phyloP scores from a whole-genome alignment of 2,797 vertebrate species.

The Argyrosomus regius region DNA sequence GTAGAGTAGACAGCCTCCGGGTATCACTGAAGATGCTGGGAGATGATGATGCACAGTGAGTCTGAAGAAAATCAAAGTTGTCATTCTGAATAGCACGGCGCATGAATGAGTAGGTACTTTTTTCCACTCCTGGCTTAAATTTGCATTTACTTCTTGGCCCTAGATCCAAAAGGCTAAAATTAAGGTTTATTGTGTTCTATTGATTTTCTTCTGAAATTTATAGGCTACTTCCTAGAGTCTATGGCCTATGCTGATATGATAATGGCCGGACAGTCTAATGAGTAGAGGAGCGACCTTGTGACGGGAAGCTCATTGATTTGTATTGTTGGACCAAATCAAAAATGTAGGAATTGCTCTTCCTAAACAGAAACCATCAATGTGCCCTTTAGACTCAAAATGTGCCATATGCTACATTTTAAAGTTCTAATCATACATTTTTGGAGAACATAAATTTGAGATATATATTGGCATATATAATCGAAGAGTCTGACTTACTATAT shows the following conservation, averaged over 20 bases:
- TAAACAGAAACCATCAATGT: constrained; percentile 36
- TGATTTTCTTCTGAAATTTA: constrained; percentile 58
- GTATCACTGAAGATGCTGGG: constrained; percentile 18
- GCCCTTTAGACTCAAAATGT: constrained; percentile 21
- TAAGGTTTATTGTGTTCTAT: constrained; percentile 44
- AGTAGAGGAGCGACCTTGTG: constrained; percentile 32
- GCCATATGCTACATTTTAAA: neutral
- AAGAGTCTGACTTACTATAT: neutral
- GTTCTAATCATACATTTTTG: neutral
- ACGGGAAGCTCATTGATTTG: constrained; percentile 43
- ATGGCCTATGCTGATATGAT: constrained; percentile 47
- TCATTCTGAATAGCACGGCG: constrained; percentile 14
- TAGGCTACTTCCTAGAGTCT: constrained; percentile 40
- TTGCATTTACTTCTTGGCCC: constrained; percentile 32
- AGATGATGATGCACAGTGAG: constrained; percentile 32
- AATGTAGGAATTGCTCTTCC: constrained; percentile 35
- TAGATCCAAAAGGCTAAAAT: constrained; percentile 47
- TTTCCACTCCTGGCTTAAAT: constrained; percentile 24
- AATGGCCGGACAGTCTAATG: constrained; percentile 47
- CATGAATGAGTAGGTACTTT: constrained; percentile 17
- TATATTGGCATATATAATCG: neutral
- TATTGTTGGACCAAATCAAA: constrained; percentile 47
- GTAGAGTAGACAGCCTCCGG: constrained; percentile 7
- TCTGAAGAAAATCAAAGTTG: constrained; percentile 32
- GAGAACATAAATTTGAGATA: neutral